Percentiles rank a stretch among this genome's conserved stretches.
Evolutionary conservation across 30 jellyfish, hydroid and myxozoan genomes (phyloP).

Genomic region (Turritopsis rubra): DNA sequence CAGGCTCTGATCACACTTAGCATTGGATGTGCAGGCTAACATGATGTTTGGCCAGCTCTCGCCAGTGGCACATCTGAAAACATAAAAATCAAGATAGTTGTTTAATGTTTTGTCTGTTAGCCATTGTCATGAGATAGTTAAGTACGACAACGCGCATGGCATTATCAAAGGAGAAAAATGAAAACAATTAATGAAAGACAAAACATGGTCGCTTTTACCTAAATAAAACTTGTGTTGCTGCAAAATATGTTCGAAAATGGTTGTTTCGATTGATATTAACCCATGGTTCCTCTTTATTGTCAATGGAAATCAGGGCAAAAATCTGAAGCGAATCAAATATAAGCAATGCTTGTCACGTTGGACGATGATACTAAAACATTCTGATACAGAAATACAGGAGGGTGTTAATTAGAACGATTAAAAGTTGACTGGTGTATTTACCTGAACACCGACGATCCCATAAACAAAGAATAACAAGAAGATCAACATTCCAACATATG

Average conservation of each 20-base stretch:
- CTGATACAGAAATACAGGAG: not conserved
- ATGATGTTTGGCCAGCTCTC: constrained; percentile 75
- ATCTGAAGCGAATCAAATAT: constrained; percentile 16
- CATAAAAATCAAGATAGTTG: not conserved
- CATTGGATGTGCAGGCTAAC: constrained; percentile 55
- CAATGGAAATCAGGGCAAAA: constrained; percentile 44
- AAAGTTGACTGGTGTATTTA: not conserved
- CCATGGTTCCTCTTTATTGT: constrained; percentile 46
- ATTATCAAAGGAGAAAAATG: not conserved
- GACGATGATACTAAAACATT: not conserved
- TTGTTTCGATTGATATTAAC: constrained; percentile 55
- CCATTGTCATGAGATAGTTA: not conserved
- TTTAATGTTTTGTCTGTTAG: not conserved
- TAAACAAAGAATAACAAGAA: constrained; percentile 58
- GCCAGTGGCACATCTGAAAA: constrained; percentile 55
- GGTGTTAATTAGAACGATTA: not conserved
- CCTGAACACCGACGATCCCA: constrained; percentile 59
- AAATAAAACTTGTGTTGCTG: constrained; percentile 55
- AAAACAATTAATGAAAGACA: not conserved
- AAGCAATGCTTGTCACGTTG: not conserved
- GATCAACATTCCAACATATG: constrained; percentile 70
- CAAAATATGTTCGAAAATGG: constrained; percentile 54
- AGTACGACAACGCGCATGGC: not conserved
- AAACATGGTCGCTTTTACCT: not conserved
- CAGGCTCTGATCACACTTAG: constrained; percentile 57